Base-by-base conservation (phyloP, 1,140 invertebrate genomes). In the Eubasilissa regina region DNA sequence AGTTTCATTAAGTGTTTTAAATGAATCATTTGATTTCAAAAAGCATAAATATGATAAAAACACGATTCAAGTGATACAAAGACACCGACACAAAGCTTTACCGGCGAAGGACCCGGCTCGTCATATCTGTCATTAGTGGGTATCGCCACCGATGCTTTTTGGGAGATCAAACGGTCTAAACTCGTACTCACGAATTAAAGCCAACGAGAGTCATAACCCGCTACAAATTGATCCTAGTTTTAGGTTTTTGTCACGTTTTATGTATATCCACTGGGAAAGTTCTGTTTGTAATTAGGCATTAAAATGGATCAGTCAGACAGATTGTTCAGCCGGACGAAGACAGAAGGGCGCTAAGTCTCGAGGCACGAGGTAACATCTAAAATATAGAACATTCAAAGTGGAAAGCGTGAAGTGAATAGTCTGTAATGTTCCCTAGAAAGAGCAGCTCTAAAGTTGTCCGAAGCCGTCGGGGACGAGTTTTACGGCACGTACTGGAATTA, bases 261-360 rank as follows among this genome's bases (percentile, higher is more conserved):
- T 74, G 70, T 56, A 56, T 74, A 56, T 74, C 70, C 17, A 56
- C 48, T 74, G 70, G 70, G 70, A 74, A 74, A 56, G 12, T 74
- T 74, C 51, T 74, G 48, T 75, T 62, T 62, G 45, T 62, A 75
- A 75, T 75, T 75, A 75, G 74, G 21, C 74, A 75, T 75, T n/a
- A 19, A 75, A 75, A 75, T 75, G 45, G 55, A 75, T 75, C 56
- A 60, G 35, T 75, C 44, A 45, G 56, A 47, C 70, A 56, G 66
- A 70, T 70, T 70, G 66, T 70, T 51, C 10, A 35, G 35, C 19
- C 60, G 15, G 55, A 21, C 17, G 55, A 43, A n/a, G 25, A 35
- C 43, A 53, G 4, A 21, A 43, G 12, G n/a, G 43, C 19, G 44
- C 45, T 70, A 8, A 48, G 44, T 35, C 17, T 12, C 3, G 25